These are phyloP conservation scores for Boloria euphrosyne DNA, from an alignment of 2,888 invertebrate genomes.

Conservation along the genomic window DNA sequence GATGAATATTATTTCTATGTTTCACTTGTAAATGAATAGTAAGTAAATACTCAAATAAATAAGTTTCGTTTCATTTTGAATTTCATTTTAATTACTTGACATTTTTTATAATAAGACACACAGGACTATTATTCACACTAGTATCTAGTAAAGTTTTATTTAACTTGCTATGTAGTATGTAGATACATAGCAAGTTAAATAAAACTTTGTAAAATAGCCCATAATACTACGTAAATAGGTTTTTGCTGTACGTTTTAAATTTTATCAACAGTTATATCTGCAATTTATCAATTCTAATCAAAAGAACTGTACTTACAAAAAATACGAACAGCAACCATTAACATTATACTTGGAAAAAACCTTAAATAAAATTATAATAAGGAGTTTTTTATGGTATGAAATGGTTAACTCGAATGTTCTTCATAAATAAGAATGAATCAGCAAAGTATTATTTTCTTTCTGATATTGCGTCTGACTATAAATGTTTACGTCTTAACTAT, in stretches of 20 bases:
- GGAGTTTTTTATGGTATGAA: constrained; percentile 7
- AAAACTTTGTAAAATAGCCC: neutral
- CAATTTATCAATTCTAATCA: too few species aligned
- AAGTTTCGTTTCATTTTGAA: too few species aligned
- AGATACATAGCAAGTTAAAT: too few species aligned
- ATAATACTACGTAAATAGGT: too few species aligned
- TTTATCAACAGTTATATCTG: neutral
- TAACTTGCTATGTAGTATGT: too few species aligned
- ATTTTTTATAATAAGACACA: too few species aligned
- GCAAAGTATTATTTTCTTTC: constrained; percentile 21
- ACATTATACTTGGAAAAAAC: neutral
- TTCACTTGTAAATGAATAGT: too few species aligned
- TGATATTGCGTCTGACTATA: constrained; percentile 18
- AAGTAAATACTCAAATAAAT: too few species aligned
- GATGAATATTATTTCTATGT: too few species aligned
- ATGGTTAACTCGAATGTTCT: constrained; percentile 25
- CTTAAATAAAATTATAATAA: neutral
- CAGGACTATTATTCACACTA: too few species aligned
- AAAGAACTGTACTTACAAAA: neutral
- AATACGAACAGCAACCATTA: neutral
- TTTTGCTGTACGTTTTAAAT: neutral
- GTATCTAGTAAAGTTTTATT: too few species aligned
- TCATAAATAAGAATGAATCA: constrained; percentile 25
- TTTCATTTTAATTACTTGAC: too few species aligned
- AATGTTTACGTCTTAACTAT: constrained; percentile 27